Conservation (phyloP, 2,113 vertebrate genomes). For the Malurus melanocephalus region DNA sequence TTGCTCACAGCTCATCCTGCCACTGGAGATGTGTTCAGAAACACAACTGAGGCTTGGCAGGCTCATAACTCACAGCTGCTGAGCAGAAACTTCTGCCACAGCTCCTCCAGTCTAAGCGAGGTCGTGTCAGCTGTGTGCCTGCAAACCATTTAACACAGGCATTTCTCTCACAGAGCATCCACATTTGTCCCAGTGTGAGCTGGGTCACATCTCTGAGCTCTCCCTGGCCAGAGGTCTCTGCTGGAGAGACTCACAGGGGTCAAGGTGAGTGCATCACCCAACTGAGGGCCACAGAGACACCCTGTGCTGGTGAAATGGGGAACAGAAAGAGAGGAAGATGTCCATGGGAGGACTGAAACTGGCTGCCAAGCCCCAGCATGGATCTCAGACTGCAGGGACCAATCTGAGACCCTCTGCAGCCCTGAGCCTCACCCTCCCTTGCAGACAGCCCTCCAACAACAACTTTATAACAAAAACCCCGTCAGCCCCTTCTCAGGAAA, state of each 20-base stretch:
- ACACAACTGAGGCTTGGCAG: fast-evolving
- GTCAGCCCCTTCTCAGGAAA: background rate
- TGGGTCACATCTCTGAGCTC: background rate
- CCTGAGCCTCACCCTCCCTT: background rate
- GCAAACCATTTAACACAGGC: background rate
- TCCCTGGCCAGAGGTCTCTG: background rate
- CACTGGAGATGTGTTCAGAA: background rate
- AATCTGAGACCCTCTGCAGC: background rate
- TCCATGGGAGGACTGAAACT: background rate
- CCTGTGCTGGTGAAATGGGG: background rate
- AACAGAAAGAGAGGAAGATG: background rate
- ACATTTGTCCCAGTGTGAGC: background rate
- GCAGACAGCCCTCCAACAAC: background rate
- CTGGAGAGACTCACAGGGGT: background rate
- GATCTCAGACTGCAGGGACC: background rate
- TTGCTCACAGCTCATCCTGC: background rate
- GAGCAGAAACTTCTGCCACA: background rate
- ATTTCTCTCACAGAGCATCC: background rate
- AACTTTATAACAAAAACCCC: fast-evolving
- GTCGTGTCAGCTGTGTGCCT: background rate
- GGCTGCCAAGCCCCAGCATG: background rate
- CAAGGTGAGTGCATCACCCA: background rate
- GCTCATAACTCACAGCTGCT: background rate
- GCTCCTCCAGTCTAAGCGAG: background rate
- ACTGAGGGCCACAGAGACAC: background rate